Percentiles rank a stretch among this genome's conserved stretches.
phyloP scores from a whole-genome alignment of 2,888 invertebrate species.

The Camponotus fellah region DNA sequence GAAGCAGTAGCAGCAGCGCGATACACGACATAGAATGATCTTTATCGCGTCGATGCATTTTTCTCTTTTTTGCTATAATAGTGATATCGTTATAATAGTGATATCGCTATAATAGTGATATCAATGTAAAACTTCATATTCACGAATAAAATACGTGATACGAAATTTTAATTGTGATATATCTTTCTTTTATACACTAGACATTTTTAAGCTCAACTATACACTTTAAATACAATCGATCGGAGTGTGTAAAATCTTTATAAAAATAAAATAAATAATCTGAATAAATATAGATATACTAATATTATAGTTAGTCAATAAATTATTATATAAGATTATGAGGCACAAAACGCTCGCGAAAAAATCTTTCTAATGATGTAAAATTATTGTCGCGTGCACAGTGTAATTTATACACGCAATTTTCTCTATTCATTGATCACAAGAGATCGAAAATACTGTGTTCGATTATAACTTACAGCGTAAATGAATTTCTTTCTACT shows the following conservation, averaged over 20 bases:
- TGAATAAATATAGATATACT: slow-evolving; percentile 84
- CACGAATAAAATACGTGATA: neutral
- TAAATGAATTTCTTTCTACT: neutral
- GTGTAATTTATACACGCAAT: neutral
- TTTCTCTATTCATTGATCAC: slow-evolving; percentile 8
- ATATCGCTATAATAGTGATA: slow-evolving; percentile 43
- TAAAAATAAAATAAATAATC: slow-evolving; percentile 86
- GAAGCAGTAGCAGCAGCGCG: slow-evolving; percentile 75
- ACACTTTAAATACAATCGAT: slow-evolving; percentile 75
- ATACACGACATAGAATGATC: slow-evolving; percentile 71
- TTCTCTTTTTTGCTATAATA: slow-evolving; percentile 55
- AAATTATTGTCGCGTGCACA: slow-evolving; percentile 45
- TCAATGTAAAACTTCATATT: slow-evolving; percentile 52
- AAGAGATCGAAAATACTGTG: slow-evolving; percentile 32
- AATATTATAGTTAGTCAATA: slow-evolving; percentile 83
- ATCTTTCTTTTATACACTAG: slow-evolving; percentile 67
- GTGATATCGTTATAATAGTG: slow-evolving; percentile 50
- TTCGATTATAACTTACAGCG: slow-evolving; percentile 19
- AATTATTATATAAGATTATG: slow-evolving; percentile 81
- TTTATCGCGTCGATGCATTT: slow-evolving; percentile 71
- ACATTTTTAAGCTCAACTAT: slow-evolving; percentile 75
- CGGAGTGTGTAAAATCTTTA: slow-evolving; percentile 82
- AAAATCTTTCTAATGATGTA: slow-evolving; percentile 41
- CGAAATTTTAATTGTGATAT: slow-evolving; percentile 48
- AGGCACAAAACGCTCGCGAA: slow-evolving; percentile 33